Conservation (phyloP, 1,140 invertebrate species). For the Cotesia glomerata region DNA sequence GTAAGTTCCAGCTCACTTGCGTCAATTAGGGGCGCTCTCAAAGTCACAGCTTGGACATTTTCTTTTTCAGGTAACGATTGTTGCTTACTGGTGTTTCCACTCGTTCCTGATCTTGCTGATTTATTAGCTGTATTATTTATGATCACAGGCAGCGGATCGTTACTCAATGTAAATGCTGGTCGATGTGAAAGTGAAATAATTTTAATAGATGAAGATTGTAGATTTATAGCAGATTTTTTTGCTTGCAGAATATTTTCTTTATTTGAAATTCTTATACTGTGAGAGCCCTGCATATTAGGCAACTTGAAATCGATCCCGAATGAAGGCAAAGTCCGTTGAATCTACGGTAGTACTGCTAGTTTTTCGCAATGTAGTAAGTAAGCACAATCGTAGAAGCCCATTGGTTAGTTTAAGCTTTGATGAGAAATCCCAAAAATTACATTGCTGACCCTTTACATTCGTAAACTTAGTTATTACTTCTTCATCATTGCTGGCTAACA, state of each 20-base stretch:
- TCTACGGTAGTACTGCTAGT: not conserved
- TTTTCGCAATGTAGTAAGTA: too few species aligned
- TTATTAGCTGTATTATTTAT: not conserved
- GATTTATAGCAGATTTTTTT: not conserved
- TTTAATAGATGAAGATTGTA: not conserved
- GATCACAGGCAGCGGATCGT: not conserved
- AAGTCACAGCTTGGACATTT: not conserved
- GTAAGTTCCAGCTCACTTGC: not conserved
- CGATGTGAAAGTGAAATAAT: not conserved
- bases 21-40: not conserved
- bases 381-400: too few species aligned
- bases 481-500: not conserved
- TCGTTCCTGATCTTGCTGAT: not conserved
- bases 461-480: not conserved
- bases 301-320: not conserved
- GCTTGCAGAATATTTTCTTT: not conserved
- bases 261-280: not conserved
- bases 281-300: not conserved
- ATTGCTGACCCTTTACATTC: not conserved
- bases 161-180: not conserved
- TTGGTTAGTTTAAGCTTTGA: not conserved
- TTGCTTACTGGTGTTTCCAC: not conserved
- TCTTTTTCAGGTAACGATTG: not conserved
- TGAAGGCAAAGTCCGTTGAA: not conserved
- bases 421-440: not conserved